Evolutionary conservation across 1,140 invertebrate genomes (phyloP).

Genomic region (Camponotus pennsylvanicus): DNA sequence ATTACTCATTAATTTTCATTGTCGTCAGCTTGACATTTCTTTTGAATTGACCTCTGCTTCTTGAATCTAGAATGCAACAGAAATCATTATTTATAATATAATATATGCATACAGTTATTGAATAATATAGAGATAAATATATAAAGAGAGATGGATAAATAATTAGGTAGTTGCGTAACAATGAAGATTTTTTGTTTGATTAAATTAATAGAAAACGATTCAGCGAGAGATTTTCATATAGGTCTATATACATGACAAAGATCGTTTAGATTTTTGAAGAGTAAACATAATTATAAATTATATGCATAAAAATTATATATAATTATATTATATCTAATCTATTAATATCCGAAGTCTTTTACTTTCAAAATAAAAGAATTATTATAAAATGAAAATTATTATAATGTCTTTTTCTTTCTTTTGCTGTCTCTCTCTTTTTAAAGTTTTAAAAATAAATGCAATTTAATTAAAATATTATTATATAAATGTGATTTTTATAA

Average conservation of each 20-base stretch:
- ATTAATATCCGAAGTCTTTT: background rate
- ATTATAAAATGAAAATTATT: background rate
- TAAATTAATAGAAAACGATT: background rate
- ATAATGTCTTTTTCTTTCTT: background rate
- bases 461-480: slow-evolving; percentile 19
- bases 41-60: background rate
- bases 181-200: background rate
- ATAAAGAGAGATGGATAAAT: background rate
- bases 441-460: background rate
- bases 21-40: background rate
- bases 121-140: background rate
- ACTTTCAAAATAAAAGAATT: background rate
- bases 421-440: background rate
- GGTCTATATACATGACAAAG: background rate
- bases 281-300: too few relatives aligned
- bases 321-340: too few relatives aligned
- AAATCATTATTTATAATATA: background rate
- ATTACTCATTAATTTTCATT: background rate
- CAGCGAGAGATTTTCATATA: background rate
- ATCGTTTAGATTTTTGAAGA: too few relatives aligned
- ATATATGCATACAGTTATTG: background rate
- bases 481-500: background rate
- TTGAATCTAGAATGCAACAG: background rate
- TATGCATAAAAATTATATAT: too few relatives aligned
- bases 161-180: background rate